phyloP scores from a whole-genome alignment of 1,140 invertebrate genomes.

The Zelostemma sp. region DNA sequence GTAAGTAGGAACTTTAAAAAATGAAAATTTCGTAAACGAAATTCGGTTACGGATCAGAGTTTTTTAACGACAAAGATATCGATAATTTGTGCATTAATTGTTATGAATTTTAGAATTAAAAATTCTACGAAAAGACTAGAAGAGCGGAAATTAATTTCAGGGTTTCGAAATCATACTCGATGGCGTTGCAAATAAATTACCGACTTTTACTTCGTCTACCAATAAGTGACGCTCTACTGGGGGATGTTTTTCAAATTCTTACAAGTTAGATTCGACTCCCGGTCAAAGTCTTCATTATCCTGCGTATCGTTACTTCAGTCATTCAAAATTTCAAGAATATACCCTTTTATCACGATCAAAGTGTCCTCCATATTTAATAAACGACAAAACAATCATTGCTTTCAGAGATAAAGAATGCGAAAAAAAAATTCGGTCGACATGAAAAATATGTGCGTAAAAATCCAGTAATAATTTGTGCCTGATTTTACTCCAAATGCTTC shows the following conservation, averaged over 20 bases:
- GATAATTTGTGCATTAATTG: no score
- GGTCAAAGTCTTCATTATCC: conserved; percentile 14
- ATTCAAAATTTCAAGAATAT: conserved; percentile 10
- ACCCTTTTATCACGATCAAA: background rate
- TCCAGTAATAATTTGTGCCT: no score
- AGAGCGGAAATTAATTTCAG: background rate
- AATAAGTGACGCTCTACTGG: conserved; percentile 2
- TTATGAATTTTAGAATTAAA: no score
- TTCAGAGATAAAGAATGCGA: no score
- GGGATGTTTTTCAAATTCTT: conserved; percentile 14
- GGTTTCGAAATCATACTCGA: background rate
- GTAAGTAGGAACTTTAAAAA: conserved; percentile 46
- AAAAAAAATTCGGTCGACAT: no score
- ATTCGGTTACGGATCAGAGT: conserved; percentile 33
- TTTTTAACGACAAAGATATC: no score
- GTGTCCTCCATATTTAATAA: no score
- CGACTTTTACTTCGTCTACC: background rate
- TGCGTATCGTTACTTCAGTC: background rate
- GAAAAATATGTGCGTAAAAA: no score
- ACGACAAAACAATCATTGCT: no score
- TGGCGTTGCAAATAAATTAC: background rate
- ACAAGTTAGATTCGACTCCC: conserved; percentile 23
- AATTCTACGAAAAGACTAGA: no score
- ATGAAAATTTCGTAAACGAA: conserved; percentile 8
- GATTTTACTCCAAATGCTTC: no score